A percentile compares a stretch with the other conserved stretches of the same genome.
These are phyloP conservation scores for Elysia chlorotica DNA, from an alignment of 1,140 invertebrate genomes.

Conservation along the genomic window DNA sequence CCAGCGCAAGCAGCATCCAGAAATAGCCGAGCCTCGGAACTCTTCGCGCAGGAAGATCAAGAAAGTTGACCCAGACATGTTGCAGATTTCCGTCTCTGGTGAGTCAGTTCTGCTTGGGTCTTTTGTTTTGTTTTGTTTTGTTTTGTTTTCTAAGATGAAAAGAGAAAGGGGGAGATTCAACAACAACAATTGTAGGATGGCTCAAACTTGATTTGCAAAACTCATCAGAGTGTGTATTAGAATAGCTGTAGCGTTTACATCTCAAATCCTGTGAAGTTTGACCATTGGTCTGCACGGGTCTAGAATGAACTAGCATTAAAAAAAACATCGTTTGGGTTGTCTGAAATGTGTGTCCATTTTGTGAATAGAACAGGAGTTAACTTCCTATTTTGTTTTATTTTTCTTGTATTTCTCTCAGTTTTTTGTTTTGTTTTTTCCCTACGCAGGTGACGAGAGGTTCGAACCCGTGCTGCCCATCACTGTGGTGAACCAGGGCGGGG, in stretches of 20 bases:
- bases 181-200: too few species aligned
- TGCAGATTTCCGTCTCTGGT: too few species aligned
- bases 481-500: slow-evolving; percentile 27
- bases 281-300: slow-evolving; percentile 41
- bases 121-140: neutral
- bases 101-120: too few species aligned
- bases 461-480: slow-evolving; percentile 24
- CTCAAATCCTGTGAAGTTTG: slow-evolving; percentile 14
- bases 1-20: slow-evolving; percentile 76
- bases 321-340: neutral
- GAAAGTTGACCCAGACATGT: too few species aligned
- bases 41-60: slow-evolving; percentile 27
- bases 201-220: too few species aligned
- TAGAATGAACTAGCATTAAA: neutral
- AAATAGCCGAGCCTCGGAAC: slow-evolving; percentile 55
- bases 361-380: neutral
- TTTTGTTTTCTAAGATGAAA: neutral
- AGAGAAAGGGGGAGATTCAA: too few species aligned
- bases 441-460: slow-evolving; percentile 22
- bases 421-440: too few species aligned
- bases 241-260: neutral
- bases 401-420: too few species aligned
- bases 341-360: neutral
- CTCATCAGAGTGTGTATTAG: too few species aligned
- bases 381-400: too few species aligned